phyloP scores from a whole-genome alignment of 23 tunicate genomes.

The Phallusia fumigata region DNA sequence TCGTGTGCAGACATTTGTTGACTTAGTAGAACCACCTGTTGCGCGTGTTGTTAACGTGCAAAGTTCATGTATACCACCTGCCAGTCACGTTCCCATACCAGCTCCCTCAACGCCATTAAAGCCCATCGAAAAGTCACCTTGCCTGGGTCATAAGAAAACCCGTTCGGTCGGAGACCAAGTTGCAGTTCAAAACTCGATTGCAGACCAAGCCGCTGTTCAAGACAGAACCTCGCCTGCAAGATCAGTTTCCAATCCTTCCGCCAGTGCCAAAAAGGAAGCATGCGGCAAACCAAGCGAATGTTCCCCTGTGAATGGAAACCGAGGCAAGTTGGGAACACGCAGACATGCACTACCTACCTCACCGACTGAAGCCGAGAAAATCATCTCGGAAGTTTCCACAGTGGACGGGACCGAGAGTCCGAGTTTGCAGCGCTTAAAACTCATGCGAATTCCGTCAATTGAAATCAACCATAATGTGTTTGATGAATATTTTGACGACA shows the following conservation, averaged over 20 bases:
- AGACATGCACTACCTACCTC: slow-evolving; percentile 41
- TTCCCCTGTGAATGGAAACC: slow-evolving; percentile 18
- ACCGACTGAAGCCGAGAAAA: not conserved
- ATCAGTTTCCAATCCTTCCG: slow-evolving; percentile 39
- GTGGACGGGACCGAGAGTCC: not conserved
- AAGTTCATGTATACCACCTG: slow-evolving; percentile 32
- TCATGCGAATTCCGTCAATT: slow-evolving; percentile 69
- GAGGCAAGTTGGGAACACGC: slow-evolving; percentile 23
- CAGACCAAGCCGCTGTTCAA: not conserved
- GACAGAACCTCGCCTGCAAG: slow-evolving; percentile 8
- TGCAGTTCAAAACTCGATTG: not conserved
- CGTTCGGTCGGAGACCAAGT: not conserved
- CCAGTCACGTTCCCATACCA: not conserved
- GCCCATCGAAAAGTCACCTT: not conserved
- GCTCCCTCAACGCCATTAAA: not conserved
- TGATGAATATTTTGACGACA: slow-evolving; percentile 51
- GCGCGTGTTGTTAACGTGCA: slow-evolving; percentile 54
- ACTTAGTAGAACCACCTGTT: slow-evolving; percentile 36
- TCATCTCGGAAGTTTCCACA: not conserved
- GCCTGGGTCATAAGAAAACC: not conserved
- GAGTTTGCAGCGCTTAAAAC: slow-evolving; percentile 19
- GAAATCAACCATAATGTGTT: slow-evolving; percentile 70
- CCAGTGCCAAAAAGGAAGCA: not conserved
- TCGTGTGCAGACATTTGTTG: slow-evolving; percentile 45
- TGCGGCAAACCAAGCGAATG: not conserved